Base-by-base conservation (phyloP, 2,797 vertebrate species). In the Urocyon cinereoargenteus region DNA sequence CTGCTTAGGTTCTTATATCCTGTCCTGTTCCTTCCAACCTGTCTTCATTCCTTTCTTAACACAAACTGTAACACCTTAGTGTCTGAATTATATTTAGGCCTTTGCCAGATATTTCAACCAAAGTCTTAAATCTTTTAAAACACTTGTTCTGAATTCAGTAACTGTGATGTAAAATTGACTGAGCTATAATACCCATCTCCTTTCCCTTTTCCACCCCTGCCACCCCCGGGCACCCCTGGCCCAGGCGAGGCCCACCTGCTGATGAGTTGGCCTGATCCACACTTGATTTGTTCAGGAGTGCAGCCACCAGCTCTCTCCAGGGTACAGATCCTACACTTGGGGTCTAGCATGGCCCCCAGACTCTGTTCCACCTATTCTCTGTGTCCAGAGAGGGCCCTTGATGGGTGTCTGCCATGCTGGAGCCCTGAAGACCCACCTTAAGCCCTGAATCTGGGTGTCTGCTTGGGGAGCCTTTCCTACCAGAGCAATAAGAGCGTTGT, bases 401-500 rank as follows among this genome's bases (percentile, higher is more conserved):
- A 31, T 2, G 28, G 36, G 1, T 16, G n/a, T 40, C 85, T 6
- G 11, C 45, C 34, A 26, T 45, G 13, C 49, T 21, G 31, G 55
- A 72, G 5, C 34, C 64, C 64, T 14, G 31, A 49, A 45, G 22
- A 9, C 73, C 51, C 14, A 21, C 64, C 64, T 40, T 7, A 4
- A 28, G n/a, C 18, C 16, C 53, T 11, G 8, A 34, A 31, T 73
- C 28, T 3, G 19, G 36, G 34, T 1, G 49, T 40, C 83, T 45
- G 59, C 77, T 0, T 13, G 55, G 62, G 6, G 5, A 53, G 53
- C 34, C 59, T 49, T 28, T 21, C 97, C 97, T 96, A 98, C 96
- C 92, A 5, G 40, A 70, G 73, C 45, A 14, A 45, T 45, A 45
- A 45, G 40, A 45, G 40, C 1, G 51, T 16, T 0, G 34, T 49